Percentiles rank a stretch among this genome's conserved stretches.
Conservation (phyloP, 2,113 vertebrate species). For the Zapus hudsonius region DNA sequence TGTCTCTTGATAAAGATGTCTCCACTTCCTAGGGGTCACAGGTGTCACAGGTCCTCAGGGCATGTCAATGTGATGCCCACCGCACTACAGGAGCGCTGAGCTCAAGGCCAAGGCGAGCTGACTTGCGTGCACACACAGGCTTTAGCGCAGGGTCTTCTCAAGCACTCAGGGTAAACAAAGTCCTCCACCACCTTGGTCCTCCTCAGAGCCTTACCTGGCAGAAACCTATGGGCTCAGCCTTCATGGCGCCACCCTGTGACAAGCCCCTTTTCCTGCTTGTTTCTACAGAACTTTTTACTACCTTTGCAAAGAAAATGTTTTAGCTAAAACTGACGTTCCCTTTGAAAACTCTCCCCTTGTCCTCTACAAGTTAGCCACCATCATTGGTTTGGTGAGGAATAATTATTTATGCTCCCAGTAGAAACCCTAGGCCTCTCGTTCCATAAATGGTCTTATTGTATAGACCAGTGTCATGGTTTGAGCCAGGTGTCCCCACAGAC, state of each 20-base stretch:
- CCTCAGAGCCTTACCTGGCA: background rate
- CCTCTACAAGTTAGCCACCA: background rate
- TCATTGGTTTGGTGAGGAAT: background rate
- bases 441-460: background rate
- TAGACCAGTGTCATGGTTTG: too few relatives aligned
- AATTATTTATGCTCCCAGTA: background rate
- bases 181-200: too few relatives aligned
- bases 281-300: background rate
- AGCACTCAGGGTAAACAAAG: background rate
- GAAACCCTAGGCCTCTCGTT: background rate
- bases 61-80: background rate
- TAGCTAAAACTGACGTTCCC: background rate
- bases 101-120: background rate
- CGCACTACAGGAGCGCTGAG: background rate
- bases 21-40: background rate
- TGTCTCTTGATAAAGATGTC: background rate
- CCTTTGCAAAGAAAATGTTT: background rate
- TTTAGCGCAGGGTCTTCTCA: background rate
- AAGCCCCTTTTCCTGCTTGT: background rate
- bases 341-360: background rate
- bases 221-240: background rate
- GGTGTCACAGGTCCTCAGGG: background rate
- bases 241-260: accelerated
- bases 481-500: too few relatives aligned
- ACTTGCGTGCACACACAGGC: background rate